Conservation (phyloP, 2,797 vertebrate species). For the Pyrocephalus nanus region DNA sequence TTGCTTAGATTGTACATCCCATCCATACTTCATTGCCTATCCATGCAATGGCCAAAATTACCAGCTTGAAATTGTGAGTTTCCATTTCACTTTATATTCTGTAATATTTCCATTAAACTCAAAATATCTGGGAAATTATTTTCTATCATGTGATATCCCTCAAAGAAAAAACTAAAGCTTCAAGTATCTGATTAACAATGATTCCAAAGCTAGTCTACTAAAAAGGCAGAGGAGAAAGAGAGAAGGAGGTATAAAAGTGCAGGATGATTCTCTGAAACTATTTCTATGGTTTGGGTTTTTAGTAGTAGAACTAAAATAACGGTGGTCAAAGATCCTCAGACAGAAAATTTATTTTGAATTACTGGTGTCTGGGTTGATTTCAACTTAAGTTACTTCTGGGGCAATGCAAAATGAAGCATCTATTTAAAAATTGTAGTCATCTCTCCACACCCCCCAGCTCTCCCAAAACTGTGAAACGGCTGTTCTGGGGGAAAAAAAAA, state of each 20-base stretch:
- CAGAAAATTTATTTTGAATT: constrained; percentile 37
- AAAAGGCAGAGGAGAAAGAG: not conserved
- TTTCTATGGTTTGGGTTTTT: constrained; percentile 16
- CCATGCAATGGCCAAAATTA: not conserved
- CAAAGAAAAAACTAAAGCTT: not conserved
- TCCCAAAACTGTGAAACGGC: not conserved
- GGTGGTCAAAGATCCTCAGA: constrained; percentile 12
- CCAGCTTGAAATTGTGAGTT: not conserved
- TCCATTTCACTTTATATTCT: not conserved
- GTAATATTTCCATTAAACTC: not conserved
- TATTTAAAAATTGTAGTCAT: constrained; percentile 15
- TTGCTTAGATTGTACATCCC: not conserved
- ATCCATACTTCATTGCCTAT: not conserved
- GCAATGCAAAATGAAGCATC: constrained; percentile 27
- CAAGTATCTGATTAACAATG: not conserved
- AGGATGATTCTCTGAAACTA: not conserved
- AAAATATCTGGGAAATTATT: not conserved
- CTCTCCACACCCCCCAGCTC: not conserved
- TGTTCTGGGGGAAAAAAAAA: not conserved
- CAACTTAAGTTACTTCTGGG: not conserved
- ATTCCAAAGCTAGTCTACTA: not conserved
- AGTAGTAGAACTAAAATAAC: constrained; percentile 14
- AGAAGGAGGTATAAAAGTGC: not conserved
- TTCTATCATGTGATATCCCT: not conserved
- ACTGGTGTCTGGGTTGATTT: constrained; percentile 15